phyloP scores from a whole-genome alignment of 2,113 vertebrate genomes.

The Loxodonta africana region DNA sequence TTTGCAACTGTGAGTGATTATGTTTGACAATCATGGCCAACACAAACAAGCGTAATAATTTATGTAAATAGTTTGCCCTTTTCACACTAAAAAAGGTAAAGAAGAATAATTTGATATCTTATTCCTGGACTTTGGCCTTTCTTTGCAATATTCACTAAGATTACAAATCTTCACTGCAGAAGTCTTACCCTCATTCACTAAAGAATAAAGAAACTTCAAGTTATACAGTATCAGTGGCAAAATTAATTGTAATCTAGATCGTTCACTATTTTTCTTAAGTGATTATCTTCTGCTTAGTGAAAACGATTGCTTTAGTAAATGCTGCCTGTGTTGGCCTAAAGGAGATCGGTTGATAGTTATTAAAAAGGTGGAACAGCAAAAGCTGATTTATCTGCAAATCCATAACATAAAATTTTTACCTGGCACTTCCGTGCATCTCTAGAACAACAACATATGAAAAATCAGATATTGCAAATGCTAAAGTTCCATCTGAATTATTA shows the following conservation, averaged over 20 bases:
- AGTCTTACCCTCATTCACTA: constrained; percentile 20
- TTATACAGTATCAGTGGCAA: not conserved
- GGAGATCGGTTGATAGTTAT: not conserved
- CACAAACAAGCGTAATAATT: not conserved
- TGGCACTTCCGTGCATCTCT: not conserved
- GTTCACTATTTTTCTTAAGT: constrained; percentile 28
- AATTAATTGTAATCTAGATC: constrained; percentile 22
- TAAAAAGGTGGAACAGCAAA: constrained; percentile 33
- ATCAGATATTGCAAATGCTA: not conserved
- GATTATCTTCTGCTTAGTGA: constrained; percentile 43
- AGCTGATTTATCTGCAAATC: constrained; percentile 31
- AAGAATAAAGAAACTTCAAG: constrained; percentile 9
- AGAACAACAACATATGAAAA: constrained; percentile 2
- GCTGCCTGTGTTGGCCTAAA: constrained; percentile 1
- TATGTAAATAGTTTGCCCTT: not conserved
- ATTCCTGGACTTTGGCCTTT: not conserved
- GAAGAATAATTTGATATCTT: constrained; percentile 14
- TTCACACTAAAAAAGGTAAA: not conserved
- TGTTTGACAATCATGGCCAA: constrained; percentile 45
- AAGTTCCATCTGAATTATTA: not conserved
- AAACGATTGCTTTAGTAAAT: constrained; percentile 15
- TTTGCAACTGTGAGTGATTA: not conserved
- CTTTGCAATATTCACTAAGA: constrained; percentile 52
- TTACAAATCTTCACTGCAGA: not conserved
- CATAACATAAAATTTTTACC: constrained; percentile 36